These are phyloP conservation scores for Smittia aterrima DNA, from an alignment of 2,888 invertebrate species.

Conservation along the genomic window DNA sequence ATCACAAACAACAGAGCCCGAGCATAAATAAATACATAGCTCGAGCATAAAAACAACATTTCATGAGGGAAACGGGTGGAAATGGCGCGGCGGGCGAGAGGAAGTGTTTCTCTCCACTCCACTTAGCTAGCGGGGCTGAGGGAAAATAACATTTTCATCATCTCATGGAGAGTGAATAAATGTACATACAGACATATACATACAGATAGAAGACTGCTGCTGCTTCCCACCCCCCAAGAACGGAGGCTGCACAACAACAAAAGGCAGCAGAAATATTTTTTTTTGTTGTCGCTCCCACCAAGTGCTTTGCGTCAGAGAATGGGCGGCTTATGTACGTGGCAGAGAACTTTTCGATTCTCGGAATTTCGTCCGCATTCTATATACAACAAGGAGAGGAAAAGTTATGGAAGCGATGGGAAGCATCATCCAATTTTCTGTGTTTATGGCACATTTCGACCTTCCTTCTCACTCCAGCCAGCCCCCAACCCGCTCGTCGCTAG, in stretches of 20 bases:
- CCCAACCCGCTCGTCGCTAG: constrained; percentile 22
- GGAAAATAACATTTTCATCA: constrained; percentile 39
- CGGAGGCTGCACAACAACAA: background rate
- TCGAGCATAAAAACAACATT: constrained; percentile 37
- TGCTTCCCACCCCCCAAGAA: background rate
- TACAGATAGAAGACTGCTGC: constrained; percentile 4
- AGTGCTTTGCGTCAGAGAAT: background rate
- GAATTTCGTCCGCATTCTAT: constrained; percentile 38
- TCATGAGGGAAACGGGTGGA: background rate
- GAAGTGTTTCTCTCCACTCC: background rate
- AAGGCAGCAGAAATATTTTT: background rate
- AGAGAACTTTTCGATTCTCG: constrained; percentile 14
- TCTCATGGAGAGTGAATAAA: background rate
- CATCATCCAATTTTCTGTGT: constrained; percentile 41
- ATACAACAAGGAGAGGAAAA: background rate
- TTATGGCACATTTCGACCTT: constrained; percentile 40
- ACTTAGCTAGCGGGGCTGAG: no score
- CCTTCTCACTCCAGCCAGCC: constrained; percentile 3
- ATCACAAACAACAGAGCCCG: constrained; percentile 28
- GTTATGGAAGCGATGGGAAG: constrained; percentile 39
- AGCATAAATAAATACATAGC: background rate
- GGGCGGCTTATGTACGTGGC: constrained; percentile 1
- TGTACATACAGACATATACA: constrained; percentile 31
- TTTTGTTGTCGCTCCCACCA: constrained; percentile 8
- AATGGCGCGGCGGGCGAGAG: background rate